A percentile compares a stretch with the other conserved stretches of the same genome.
Conservation (phyloP, 2,113 vertebrate species). For the Fukomys damarensis region DNA sequence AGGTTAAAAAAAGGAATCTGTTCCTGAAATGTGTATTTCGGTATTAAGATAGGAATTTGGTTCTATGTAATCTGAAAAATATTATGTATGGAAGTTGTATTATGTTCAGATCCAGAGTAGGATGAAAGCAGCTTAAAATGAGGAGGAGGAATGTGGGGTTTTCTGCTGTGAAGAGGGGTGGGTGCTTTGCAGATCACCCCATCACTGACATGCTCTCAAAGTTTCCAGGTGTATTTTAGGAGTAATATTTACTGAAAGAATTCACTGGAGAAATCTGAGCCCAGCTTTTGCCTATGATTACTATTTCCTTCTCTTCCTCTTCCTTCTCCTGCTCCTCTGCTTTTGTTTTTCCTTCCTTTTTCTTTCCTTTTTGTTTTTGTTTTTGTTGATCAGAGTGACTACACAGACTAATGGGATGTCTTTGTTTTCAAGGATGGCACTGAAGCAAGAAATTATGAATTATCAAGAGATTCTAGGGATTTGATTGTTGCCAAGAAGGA, state of each 20-base stretch:
- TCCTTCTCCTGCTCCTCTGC: background rate
- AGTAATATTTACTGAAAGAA: background rate
- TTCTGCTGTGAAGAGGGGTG: background rate
- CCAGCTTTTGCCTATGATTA: background rate
- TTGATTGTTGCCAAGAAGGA: constrained; percentile 53
- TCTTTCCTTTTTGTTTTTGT: too few relatives aligned
- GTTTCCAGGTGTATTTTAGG: background rate
- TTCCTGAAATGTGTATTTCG: background rate
- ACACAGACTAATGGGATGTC: background rate
- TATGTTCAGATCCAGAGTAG: background rate
- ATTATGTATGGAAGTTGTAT: background rate
- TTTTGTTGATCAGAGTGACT: background rate
- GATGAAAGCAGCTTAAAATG: background rate
- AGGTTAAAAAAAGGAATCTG: background rate
- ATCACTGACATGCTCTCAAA: background rate
- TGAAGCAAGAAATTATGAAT: constrained; percentile 48
- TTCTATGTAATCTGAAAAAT: background rate
- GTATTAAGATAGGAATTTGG: background rate
- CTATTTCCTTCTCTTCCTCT: background rate
- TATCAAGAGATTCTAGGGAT: constrained; percentile 51
- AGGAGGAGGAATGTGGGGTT: background rate
- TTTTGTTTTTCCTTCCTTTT: background rate
- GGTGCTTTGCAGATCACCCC: background rate
- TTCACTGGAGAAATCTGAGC: background rate
- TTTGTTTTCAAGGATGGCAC: constrained; percentile 60